Evolutionary conservation across 2,888 invertebrate species (phyloP), one percentile per base, ranked within the genome.

Genomic region (Chironomus tentans): DNA sequence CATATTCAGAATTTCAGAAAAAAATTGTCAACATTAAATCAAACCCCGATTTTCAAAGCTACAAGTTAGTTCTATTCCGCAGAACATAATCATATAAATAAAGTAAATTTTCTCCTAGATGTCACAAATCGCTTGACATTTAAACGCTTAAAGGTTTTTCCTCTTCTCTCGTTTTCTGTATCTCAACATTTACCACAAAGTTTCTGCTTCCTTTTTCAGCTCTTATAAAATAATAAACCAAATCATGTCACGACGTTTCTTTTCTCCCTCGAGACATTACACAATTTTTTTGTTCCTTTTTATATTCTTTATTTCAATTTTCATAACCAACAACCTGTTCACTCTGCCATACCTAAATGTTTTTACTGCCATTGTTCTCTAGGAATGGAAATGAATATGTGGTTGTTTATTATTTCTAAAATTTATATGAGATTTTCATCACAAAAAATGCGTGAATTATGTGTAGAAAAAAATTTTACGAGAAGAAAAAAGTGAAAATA

Each of bases 91-190:
- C n/a, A 10, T 56, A 71, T 24, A 71, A 24, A 13, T 22, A 46
- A 71, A 4, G 13, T 12, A 56, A 21, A 21, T 13, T 28, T 71
- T 28, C 10, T 38, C 38, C 38, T 50, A 24, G 28, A 22, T 24
- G 18, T 46, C 70, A 48, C 70, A 70, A 70, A 48, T 70, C 70
- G 22, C 22, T 70, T 70, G 70, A 70, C 70, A 70, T 70, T 70
- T 15, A 70, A 70, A 47, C 48, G 70, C 70, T 70, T 70, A 15
- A 46, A 70, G 70, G 70, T 70, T 70, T 38, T 38, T 10, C 10
- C 5, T 6, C 6, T 28, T 28, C 5, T 28, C 4, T 28, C 28
- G 1, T 28, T 38, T 38, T 28, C 1, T 38, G 38, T 38, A 38
- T 38, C 38, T 38, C 38, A 38, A 38, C 38, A 38, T 38, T 38